phyloP scores from a whole-genome alignment of 2,113 vertebrate genomes.

The Arenaria interpres region DNA sequence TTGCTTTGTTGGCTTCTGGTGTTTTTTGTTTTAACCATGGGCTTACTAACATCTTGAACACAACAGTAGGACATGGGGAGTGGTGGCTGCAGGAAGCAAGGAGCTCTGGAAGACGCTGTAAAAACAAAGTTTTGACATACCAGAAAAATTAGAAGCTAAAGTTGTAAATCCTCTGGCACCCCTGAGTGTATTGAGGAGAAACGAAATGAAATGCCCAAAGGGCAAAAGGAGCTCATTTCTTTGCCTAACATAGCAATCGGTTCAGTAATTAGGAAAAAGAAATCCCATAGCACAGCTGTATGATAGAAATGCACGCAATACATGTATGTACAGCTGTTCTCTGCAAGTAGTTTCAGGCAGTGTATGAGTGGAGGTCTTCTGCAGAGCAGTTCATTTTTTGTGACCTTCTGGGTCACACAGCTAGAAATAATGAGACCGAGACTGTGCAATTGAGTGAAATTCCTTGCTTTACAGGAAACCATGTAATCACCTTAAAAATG shows the following conservation, averaged over 20 bases:
- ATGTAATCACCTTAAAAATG: not conserved
- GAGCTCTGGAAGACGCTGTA: not conserved
- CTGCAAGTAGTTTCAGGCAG: not conserved
- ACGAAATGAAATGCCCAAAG: not conserved
- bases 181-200: not conserved
- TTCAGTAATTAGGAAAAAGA: not conserved
- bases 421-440: not conserved
- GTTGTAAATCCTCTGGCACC: not conserved
- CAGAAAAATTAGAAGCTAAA: not conserved
- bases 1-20: not conserved
- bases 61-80: not conserved
- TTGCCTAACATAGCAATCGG: not conserved
- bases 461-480: not conserved
- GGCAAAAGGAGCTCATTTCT: not conserved
- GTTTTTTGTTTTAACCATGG: not conserved
- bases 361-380: not conserved
- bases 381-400: not conserved
- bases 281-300: not conserved
- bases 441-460: not conserved
- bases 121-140: not conserved
- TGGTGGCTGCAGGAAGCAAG: not conserved
- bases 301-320: not conserved
- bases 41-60: not conserved
- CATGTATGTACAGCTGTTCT: not conserved
- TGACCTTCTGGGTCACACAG: not conserved